phyloP scores from a whole-genome alignment of 2,113 vertebrate genomes.

The Etheostoma cragini region DNA sequence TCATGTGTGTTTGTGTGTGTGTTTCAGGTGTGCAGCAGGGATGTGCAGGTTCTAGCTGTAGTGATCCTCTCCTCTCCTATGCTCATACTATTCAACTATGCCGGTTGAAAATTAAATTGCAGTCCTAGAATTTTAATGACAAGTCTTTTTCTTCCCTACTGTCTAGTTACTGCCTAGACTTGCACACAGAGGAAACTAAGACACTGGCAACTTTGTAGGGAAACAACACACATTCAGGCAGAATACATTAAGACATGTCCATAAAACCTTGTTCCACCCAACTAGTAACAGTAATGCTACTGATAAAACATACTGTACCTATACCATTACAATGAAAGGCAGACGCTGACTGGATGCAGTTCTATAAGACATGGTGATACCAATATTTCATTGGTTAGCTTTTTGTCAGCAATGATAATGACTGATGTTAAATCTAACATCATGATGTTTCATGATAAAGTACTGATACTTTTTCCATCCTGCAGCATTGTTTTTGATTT shows the following conservation, averaged over 20 bases:
- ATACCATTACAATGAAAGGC: background rate
- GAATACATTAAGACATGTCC: background rate
- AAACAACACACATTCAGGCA: constrained; percentile 29
- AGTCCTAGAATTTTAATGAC: constrained; percentile 68
- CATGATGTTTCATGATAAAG: background rate
- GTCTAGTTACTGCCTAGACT: constrained; percentile 47
- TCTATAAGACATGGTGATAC: background rate
- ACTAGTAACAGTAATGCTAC: background rate
- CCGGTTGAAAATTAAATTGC: constrained; percentile 66
- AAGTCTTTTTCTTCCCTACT: constrained; percentile 35
- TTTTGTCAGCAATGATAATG: background rate
- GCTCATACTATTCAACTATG: constrained; percentile 47
- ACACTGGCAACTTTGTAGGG: constrained; percentile 11
- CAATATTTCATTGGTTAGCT: background rate
- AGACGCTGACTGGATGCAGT: background rate
- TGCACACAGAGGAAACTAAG: constrained; percentile 19
- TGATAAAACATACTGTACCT: background rate
- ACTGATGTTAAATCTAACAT: no score
- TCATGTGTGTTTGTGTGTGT: constrained; percentile 18
- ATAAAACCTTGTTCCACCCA: background rate
- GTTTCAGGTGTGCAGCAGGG: constrained; percentile 25
- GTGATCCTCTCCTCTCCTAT: constrained; percentile 46
- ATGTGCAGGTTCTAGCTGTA: constrained; percentile 53
- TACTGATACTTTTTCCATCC: background rate
- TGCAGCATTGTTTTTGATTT: background rate